Evolutionary conservation across 2,113 vertebrate species (phyloP).

Genomic region (Hoplias malabaricus): DNA sequence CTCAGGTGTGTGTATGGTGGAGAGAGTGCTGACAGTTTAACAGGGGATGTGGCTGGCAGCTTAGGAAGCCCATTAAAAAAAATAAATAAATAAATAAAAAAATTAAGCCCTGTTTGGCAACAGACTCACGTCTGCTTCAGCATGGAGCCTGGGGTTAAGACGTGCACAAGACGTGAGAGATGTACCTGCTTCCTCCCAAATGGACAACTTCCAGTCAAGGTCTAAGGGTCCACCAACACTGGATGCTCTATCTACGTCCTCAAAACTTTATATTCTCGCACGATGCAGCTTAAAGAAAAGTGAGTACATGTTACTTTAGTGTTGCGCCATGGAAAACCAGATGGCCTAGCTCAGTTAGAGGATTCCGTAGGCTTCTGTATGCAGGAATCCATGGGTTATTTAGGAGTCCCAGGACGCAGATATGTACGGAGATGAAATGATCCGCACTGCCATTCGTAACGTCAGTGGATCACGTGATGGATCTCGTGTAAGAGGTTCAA

Average conservation of each 20-base stretch:
- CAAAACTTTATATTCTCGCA: not conserved
- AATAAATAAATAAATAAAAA: no score
- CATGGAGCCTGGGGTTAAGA: not conserved
- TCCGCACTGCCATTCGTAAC: slow-evolving; percentile 15
- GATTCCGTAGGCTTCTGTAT: not conserved
- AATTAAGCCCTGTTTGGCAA: not conserved
- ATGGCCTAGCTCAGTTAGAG: slow-evolving; percentile 11
- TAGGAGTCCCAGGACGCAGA: slow-evolving; percentile 1
- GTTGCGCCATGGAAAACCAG: slow-evolving; percentile 25
- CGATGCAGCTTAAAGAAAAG: slow-evolving; percentile 50
- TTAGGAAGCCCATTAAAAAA: slow-evolving; percentile 62
- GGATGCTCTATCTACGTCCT: not conserved
- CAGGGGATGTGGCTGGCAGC: slow-evolving; percentile 54
- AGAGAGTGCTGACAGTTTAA: slow-evolving; percentile 66
- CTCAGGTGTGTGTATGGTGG: slow-evolving; percentile 42
- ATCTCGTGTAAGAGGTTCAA: slow-evolving; percentile 33
- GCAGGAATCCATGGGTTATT: slow-evolving; percentile 12
- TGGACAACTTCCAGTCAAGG: not conserved
- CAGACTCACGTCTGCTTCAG: not conserved
- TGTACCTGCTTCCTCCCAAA: not conserved
- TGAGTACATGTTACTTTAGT: slow-evolving; percentile 41
- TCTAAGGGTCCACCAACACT: not conserved
- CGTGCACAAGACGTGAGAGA: not conserved
- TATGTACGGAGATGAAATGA: slow-evolving; percentile 6
- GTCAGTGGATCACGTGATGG: slow-evolving; percentile 17